phyloP scores from a whole-genome alignment of 2,888 invertebrate species.

The Eristalis intricaria region DNA sequence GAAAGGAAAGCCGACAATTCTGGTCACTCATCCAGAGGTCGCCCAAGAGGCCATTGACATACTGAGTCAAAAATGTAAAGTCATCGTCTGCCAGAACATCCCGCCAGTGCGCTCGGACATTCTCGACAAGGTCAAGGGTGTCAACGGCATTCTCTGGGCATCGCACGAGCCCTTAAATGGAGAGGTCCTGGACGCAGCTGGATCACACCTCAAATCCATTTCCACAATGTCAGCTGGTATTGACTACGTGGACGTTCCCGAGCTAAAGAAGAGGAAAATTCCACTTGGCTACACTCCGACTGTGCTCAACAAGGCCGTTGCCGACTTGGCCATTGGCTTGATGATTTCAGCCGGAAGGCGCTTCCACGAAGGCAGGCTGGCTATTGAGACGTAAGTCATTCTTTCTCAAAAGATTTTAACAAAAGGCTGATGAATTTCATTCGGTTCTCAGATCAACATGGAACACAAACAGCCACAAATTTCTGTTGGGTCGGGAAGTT shows the following conservation, averaged over 20 bases:
- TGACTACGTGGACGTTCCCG: conserved; percentile 90
- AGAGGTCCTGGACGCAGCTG: conserved; percentile 78
- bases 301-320: conserved; percentile 89
- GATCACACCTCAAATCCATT: conserved; percentile 88
- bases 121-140: conserved; percentile 78
- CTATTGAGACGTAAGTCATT: conserved; percentile 82
- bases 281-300: conserved; percentile 90
- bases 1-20: conserved; percentile 82
- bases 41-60: conserved; percentile 85
- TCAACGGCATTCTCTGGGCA: conserved; percentile 79
- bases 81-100: conserved; percentile 76
- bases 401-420: conserved; percentile 79
- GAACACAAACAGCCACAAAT: conserved; percentile 87
- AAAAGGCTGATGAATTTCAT: conserved; percentile 27
- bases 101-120: conserved; percentile 77
- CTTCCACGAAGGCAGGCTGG: conserved; percentile 88
- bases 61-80: conserved; percentile 82
- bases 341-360: conserved; percentile 89
- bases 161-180: conserved; percentile 77
- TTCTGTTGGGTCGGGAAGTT: conserved; percentile 91
- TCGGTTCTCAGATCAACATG: conserved; percentile 83
- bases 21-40: conserved; percentile 87
- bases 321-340: conserved; percentile 91
- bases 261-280: conserved; percentile 87
- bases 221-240: conserved; percentile 93